Conservation (phyloP, 2,797 vertebrate species). For the Petrocephalus schoutedeni region DNA sequence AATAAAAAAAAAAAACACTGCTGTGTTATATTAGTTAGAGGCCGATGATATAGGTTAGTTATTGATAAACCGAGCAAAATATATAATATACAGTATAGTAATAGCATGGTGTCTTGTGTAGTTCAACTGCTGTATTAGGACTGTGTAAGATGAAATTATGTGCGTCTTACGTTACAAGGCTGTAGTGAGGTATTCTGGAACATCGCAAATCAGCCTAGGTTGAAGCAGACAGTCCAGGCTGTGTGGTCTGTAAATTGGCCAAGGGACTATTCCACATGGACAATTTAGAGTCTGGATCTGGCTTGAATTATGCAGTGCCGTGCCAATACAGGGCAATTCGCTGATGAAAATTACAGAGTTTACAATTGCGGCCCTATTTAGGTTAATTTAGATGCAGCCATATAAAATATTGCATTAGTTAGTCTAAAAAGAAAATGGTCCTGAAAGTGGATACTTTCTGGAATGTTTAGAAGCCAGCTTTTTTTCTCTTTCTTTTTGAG, state of each 20-base stretch:
- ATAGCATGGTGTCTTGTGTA: not conserved
- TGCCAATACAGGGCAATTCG: slow-evolving; percentile 12
- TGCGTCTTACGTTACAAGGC: not conserved
- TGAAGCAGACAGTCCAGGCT: not conserved
- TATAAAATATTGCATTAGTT: slow-evolving; percentile 13
- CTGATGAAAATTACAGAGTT: slow-evolving; percentile 27
- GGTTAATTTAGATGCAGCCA: slow-evolving; percentile 18
- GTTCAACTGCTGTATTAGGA: not conserved
- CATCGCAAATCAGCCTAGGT: not conserved
- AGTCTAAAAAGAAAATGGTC: slow-evolving; percentile 14
- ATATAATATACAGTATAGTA: not conserved
- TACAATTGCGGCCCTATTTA: slow-evolving; percentile 17
- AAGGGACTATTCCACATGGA: not conserved
- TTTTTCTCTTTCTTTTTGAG: not conserved
- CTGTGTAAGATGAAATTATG: not conserved
- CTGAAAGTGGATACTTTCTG: slow-evolving; percentile 16
- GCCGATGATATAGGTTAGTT: not conserved
- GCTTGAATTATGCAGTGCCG: slow-evolving; percentile 3
- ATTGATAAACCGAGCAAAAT: not conserved
- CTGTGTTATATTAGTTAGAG: not conserved
- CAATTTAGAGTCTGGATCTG: slow-evolving; percentile 21
- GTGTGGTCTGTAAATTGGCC: not conserved
- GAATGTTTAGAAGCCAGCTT: slow-evolving; percentile 6
- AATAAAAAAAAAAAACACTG: not conserved
- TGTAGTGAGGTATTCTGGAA: slow-evolving; percentile 7